Base-by-base conservation (phyloP, 2,113 vertebrate genomes). In the Okapia johnstoni region DNA sequence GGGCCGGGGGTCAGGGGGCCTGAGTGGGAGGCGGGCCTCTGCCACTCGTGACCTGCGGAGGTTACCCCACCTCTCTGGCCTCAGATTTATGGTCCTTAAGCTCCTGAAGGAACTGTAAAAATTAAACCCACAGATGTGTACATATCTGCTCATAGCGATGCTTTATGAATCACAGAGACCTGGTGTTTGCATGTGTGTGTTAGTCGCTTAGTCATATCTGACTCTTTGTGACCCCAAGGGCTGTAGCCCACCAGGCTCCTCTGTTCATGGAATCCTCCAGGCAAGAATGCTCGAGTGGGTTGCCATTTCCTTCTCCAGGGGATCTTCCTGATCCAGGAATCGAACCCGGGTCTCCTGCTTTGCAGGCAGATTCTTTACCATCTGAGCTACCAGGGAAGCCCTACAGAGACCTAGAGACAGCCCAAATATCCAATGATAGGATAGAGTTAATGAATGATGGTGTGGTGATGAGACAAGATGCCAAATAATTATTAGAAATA, bases 401-500 rank as follows among this genome's bases (percentile, higher is more conserved):
- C n/a, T 40, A 81, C 86, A 23, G 57, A 76, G 48, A 76, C 79
- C 48, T 52, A 94, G 73, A 90, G 94, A 77, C 2, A 48, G 81
- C 23, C 43, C 48, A 46, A 52, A 48, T 10, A 55, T 0, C 57
- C 40, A 54, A 14, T 30, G 28, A n/a, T 23, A 43, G 50, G 43
- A 28, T 15, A 46, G 14, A 50, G 61, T 48, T 73, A 58, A 60
- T 12, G 17, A 94, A 63, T 17, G 16, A 15, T 9, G 30, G 55
- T 46, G 48, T 57, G 33, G 63, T 4, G 16, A 63, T 46, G 63
- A 84, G 79, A 70, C 52, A 12, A 6, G 3, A 33, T 12, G 48
- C 26, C 85, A 90, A 70, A 52, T 36, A 28, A 77, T 83, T 48
- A 43, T 81, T 36, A 79, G 83, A 95, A 93, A 60, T 93, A 46